These are phyloP conservation scores for Pontoporia blainvillei DNA, from an alignment of 2,113 vertebrate genomes.

Conservation along the genomic window DNA sequence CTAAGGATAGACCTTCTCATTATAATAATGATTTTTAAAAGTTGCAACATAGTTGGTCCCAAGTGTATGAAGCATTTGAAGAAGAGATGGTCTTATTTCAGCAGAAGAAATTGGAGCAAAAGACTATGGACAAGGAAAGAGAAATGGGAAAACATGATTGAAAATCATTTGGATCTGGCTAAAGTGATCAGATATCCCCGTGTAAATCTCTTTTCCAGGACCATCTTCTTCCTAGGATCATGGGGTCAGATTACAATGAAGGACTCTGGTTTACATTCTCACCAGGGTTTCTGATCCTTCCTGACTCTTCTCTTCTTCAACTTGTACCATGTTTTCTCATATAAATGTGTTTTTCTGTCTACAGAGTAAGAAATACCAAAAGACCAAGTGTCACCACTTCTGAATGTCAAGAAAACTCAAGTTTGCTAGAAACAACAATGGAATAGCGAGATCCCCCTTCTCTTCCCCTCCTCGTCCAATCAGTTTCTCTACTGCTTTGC, in stretches of 20 bases:
- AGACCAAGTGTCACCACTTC: neutral
- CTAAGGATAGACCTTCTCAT: neutral
- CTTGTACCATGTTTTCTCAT: neutral
- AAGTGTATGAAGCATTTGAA: neutral
- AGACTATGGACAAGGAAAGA: neutral
- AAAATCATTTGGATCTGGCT: neutral
- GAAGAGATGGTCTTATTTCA: neutral
- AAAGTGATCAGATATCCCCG: neutral
- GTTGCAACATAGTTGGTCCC: neutral
- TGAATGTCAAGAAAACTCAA: neutral
- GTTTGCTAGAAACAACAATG: neutral
- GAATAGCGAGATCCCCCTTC: neutral
- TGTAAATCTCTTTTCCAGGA: neutral
- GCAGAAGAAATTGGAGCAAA: neutral
- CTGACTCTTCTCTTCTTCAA: neutral
- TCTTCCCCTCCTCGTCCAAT: neutral
- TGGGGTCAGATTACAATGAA: neutral
- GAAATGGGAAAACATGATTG: neutral
- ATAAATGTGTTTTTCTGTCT: neutral
- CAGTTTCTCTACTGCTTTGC: neutral
- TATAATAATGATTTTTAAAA: neutral
- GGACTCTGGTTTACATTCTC: neutral
- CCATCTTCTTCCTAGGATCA: neutral
- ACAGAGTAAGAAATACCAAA: neutral
- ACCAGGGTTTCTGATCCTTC: neutral